Evolutionary conservation across 1,140 invertebrate genomes (phyloP), one percentile per base, ranked within the genome.

Genomic region (Microvelia longipes): DNA sequence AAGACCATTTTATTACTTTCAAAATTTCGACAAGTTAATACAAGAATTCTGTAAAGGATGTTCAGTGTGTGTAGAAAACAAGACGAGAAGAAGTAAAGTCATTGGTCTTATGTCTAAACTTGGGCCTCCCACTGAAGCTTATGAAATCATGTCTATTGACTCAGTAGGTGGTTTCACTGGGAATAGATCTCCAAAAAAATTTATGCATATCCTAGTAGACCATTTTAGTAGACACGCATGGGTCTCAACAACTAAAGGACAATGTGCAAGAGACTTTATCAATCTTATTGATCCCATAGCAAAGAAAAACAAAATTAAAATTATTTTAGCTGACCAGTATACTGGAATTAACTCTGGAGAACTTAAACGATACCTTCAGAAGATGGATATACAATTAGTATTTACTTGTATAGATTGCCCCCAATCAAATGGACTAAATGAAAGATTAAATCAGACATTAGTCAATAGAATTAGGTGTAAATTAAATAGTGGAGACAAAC

Each of bases 1-100:
- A 64, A 64, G 50, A 62, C 67, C 67, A 35, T 67, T 70, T 26
- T 72, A 68, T 68, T 67, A 63, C 14, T 69, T 67, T 28, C 67
- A 70, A 70, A 70, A 68, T 30, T 64, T 28, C 27, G 27, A 13
- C 15, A 63, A 69, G 28, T 29, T 66, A 35, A 73, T 75, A 64
- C 72, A 69, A 73, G 69, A 68, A 62, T 29, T 74, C 29, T 78
- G 78, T 75, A 71, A 71, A 71, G 70, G 28, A 15, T 79, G 74
- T 77, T 76, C 71, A 75, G 79, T 68, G 0, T 73, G 65, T 77
- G 77, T 71, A 71, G 76, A 67, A 74, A 80, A 74, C 71, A 80
- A 72, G 79, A 76, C 69, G 73, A 79, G 70, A 75, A 70, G 11
- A 70, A 29, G 64, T 35, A 66, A 28, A 70, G 73, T 28, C 75